Conservation (phyloP, 2,888 invertebrate genomes). For the Labia minor region DNA sequence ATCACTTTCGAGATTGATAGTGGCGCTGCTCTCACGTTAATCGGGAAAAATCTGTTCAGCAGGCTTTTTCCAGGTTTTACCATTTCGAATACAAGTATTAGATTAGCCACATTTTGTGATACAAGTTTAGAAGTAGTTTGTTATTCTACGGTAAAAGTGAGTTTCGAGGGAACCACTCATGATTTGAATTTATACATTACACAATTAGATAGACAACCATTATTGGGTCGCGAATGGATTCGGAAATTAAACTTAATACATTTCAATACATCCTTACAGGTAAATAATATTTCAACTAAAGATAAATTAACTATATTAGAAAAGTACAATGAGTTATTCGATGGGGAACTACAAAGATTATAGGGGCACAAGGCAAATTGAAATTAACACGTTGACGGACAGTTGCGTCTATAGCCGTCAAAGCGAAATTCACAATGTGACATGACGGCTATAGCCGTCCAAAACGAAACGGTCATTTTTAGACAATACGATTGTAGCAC, state of each 20-base stretch:
- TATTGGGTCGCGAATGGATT: neutral
- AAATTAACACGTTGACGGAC: too few species aligned
- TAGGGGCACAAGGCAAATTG: neutral
- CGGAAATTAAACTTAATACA: neutral
- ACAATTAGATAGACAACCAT: neutral
- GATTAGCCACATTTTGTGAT: neutral
- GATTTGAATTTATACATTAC: neutral
- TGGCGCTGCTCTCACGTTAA: neutral
- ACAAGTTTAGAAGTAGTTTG: neutral
- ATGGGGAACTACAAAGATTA: neutral
- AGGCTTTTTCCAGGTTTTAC: neutral
- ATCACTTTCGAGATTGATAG: conserved; percentile 5
- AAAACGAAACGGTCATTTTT: too few species aligned
- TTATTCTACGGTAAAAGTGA: neutral
- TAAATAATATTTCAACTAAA: neutral
- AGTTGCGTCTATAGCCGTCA: too few species aligned
- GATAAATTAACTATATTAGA: neutral
- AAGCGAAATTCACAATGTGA: too few species aligned
- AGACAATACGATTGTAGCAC: too few species aligned
- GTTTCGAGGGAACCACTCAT: neutral
- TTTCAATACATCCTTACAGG: neutral
- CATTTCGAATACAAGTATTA: neutral
- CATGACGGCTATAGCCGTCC: too few species aligned
- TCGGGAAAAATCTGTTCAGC: neutral
- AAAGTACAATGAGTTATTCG: neutral